A percentile compares a stretch with the other conserved stretches of the same genome.
These are phyloP conservation scores for Umimayanthus kanabou DNA, from an alignment of 92 coral and sea anemone genomes.

Conservation along the genomic window DNA sequence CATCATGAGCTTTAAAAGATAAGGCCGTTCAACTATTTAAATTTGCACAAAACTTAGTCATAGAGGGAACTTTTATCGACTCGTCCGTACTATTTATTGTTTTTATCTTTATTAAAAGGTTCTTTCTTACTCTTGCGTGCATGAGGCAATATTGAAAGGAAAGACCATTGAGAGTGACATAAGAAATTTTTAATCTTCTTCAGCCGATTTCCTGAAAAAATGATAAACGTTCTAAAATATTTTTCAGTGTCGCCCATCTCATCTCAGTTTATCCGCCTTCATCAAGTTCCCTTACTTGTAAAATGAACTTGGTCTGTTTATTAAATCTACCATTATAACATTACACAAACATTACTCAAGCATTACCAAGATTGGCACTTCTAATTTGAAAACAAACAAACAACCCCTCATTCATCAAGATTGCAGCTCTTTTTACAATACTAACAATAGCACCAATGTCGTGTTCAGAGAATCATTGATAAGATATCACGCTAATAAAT, in stretches of 20 bases:
- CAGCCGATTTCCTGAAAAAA: conserved; percentile 1
- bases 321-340: too few species aligned
- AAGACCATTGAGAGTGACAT: not conserved
- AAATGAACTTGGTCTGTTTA: too few species aligned
- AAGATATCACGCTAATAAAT: too few species aligned
- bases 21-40: not conserved
- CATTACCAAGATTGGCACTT: not conserved
- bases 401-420: not conserved
- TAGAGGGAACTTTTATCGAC: not conserved
- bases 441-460: too few species aligned
- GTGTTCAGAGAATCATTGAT: too few species aligned
- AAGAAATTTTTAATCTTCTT: not conserved
- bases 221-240: too few species aligned
- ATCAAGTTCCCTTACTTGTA: too few species aligned
- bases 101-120: not conserved
- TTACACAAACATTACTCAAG: not conserved
- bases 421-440: too few species aligned
- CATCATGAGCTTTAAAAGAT: not conserved
- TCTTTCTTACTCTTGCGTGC: not conserved
- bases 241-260: not conserved
- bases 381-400: not conserved
- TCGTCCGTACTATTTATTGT: not conserved
- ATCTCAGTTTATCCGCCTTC: not conserved
- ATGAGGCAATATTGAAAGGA: not conserved
- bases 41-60: too few species aligned